Percentiles rank a stretch among this genome's conserved stretches.
Evolutionary conservation across 2,888 invertebrate genomes (phyloP).

Genomic region (Lasiommata megera): DNA sequence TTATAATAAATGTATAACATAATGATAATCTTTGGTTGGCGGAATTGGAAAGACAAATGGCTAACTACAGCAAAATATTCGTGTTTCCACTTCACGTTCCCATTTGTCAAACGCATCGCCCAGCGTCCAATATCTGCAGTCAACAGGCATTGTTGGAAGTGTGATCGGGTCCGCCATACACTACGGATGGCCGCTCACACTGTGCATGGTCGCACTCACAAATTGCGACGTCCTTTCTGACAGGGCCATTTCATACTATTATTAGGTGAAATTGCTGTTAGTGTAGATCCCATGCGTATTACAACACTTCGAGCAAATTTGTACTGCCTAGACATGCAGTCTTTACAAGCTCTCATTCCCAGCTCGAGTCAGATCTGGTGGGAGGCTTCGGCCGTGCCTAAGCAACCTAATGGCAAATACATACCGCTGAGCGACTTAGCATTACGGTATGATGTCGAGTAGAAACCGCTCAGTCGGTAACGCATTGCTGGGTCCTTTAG

Average conservation of each 20-base stretch:
- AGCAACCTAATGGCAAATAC: no score
- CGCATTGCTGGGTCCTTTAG: no score
- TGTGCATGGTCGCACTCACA: slow-evolving; percentile 73
- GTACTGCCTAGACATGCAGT: no score
- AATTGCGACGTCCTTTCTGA: slow-evolving; percentile 69
- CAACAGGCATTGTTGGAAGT: slow-evolving; percentile 2
- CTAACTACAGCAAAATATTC: not conserved
- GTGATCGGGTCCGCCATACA: slow-evolving; percentile 49
- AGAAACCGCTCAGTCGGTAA: no score
- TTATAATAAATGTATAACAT: no score
- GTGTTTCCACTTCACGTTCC: not conserved
- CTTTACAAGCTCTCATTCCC: no score
- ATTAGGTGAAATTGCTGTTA: not conserved
- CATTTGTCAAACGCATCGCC: not conserved
- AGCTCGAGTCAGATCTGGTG: no score
- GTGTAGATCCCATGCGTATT: not conserved
- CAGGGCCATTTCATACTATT: slow-evolving; percentile 46
- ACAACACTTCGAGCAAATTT: no score
- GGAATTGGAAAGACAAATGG: not conserved
- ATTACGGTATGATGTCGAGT: no score
- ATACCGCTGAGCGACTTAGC: no score
- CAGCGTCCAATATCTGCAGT: slow-evolving; percentile 8
- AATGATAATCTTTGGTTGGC: not conserved
- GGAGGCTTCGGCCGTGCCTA: no score
- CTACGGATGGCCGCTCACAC: slow-evolving; percentile 68